Conservation (phyloP, 2,797 vertebrate genomes). For the Chiloscyllium punctatum region DNA sequence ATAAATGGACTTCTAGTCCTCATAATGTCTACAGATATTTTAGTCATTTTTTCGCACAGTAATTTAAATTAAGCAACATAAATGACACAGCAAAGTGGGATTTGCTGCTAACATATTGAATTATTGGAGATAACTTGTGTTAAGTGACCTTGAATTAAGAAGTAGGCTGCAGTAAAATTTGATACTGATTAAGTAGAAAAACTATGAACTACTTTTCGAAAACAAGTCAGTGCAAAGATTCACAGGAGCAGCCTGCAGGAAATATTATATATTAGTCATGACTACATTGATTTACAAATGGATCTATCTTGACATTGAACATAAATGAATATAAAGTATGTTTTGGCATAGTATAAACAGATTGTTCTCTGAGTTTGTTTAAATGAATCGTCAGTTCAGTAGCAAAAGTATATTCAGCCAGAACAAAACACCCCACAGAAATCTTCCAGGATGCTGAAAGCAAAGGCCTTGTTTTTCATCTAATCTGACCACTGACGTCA, state of each 20-base stretch:
- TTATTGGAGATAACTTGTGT: not conserved
- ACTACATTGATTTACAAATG: not conserved
- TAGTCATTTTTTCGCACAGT: not conserved
- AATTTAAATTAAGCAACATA: slow-evolving; percentile 5
- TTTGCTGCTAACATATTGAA: not conserved
- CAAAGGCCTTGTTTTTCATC: not conserved
- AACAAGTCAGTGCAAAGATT: not conserved
- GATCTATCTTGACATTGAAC: not conserved
- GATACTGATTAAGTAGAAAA: slow-evolving; percentile 7
- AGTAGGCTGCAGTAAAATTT: not conserved
- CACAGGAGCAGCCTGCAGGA: not conserved
- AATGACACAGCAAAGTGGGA: slow-evolving; percentile 18
- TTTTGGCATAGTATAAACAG: not conserved
- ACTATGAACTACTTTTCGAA: not conserved
- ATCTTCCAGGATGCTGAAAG: not conserved
- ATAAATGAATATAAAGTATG: slow-evolving; percentile 18
- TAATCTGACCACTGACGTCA: not conserved
- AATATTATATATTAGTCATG: not conserved
- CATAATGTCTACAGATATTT: not conserved
- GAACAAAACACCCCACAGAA: not conserved
- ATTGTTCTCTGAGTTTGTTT: slow-evolving; percentile 10
- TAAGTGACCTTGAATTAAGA: not conserved
- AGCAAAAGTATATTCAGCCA: not conserved
- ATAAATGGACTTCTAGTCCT: not conserved
- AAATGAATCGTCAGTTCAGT: not conserved